These are phyloP conservation scores for Blennius ocellaris DNA, from an alignment of 2,113 vertebrate species.

Conservation along the genomic window DNA sequence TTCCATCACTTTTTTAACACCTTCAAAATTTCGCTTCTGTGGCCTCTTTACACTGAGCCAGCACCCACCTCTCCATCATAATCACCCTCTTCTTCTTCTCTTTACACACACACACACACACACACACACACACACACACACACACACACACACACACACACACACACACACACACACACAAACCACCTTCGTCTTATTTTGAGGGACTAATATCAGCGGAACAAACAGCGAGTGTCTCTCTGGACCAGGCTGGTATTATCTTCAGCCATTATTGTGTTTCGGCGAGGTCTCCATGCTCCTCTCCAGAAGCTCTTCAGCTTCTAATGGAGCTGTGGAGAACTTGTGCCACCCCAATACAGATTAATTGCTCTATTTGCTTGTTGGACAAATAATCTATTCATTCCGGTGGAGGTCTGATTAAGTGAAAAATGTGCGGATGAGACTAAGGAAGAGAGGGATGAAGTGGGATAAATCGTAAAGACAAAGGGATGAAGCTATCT, in stretches of 20 bases:
- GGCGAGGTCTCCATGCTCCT: constrained; percentile 50
- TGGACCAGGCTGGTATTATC: constrained; percentile 51
- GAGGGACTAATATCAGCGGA: constrained; percentile 59
- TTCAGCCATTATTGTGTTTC: constrained; percentile 63
- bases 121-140: neutral
- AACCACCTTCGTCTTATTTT: constrained; percentile 39
- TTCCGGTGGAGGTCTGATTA: constrained; percentile 50
- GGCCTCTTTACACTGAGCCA: constrained; percentile 32
- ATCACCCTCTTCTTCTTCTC: constrained; percentile 32
- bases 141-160: neutral
- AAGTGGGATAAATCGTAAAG: constrained; percentile 5
- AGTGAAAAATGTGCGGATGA: constrained; percentile 23
- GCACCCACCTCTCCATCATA: constrained; percentile 42
- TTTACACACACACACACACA: neutral
- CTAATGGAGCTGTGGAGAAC: constrained; percentile 41
- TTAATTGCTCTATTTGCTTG: constrained; percentile 68
- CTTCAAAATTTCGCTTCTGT: constrained; percentile 55
- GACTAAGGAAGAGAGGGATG: constrained; percentile 4
- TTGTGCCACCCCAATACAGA: constrained; percentile 36
- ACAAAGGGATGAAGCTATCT: neutral
- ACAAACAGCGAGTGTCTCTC: constrained; percentile 54
- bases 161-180: neutral
- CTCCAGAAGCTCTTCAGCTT: constrained; percentile 15
- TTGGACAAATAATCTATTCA: constrained; percentile 68
- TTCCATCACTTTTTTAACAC: constrained; percentile 69